Evolutionary conservation across 1,140 invertebrate species (phyloP), one percentile per base, ranked within the genome.

Genomic region (Agrilus planipennis): DNA sequence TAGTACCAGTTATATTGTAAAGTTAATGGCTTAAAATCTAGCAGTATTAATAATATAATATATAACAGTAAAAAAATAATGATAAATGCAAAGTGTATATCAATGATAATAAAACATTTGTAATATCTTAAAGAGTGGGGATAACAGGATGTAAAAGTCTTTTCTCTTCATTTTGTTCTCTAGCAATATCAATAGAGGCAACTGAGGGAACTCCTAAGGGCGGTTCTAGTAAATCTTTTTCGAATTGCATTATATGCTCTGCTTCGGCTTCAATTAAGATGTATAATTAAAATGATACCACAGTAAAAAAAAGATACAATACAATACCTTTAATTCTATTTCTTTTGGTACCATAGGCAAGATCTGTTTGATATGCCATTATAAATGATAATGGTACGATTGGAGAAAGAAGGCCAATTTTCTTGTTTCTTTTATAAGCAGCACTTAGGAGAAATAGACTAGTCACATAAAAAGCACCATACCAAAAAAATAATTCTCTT

Each of bases 301-400:
- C 27, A 18, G 6, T 11, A 4, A 18, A 38, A 45, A 37, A 30
- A 32, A 35, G 14, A n/a, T 19, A 20, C 18, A 39, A 25, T 20
- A 30, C 67, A 63, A 63, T 61, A 84, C 81, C 72, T 71, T 73
- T 70, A 40, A 85, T 83, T 51, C 83, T 68, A 52, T 78, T 71
- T 37, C 84, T 50, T 64, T 87, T 87, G 39, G 72, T 80, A 39
- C 81, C 81, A 63, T 86, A 84, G 9, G 76, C 78, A 53, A 82
- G 63, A 62, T 86, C 83, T 53, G 73, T 73, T 55, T 84, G 77
- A 60, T 86, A 87, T 0, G 71, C 72, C 40, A 80, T 61, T 7
- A 81, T 58, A 62, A 84, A 85, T 2, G 76, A 75, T 16, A 87
- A 61, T 9, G 79, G 79, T 25, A 82, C 51, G n/a, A n/a, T n/a